Evolutionary conservation across 2,113 vertebrate genomes (phyloP), one percentile per base, ranked within the genome.

Genomic region (Xiphorhynchus elegans): DNA sequence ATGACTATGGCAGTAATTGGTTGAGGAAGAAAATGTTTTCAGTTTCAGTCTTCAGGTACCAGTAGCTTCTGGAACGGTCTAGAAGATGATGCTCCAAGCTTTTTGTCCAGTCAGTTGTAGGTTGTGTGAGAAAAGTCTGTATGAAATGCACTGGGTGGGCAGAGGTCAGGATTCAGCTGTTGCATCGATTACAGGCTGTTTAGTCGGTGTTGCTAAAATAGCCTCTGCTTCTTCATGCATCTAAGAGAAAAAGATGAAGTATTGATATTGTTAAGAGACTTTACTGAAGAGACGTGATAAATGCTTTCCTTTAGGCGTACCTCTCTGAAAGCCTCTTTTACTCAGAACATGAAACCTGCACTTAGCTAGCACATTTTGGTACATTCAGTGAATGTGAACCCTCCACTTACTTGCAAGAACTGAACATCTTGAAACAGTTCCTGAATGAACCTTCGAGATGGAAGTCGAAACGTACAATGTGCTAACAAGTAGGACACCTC

Each of bases 371-470:
- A 68, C n/a, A 35, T 33, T 90, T 42, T 21, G 26, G 33, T 62
- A 40, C 46, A 16, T 8, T 68, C 44, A 60, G 8, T 1, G 1
- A 47, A 42, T 6, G 1, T 29, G 29, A 59, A 70, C 26, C 6
- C 25, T 83, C 53, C 58, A 77, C 98, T 97, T 97, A 99, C 99
- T 90, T 99, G 99, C 98, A 99, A 98, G 97, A 99, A 99, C 93
- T 99, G 99, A 89, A 99, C 99, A 89, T 99, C 99, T 79, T 99
- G 99, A 97, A 99, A 99, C 13, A 99, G 98, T 82, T 99, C 99
- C 97, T 99, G 99, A 97, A 99, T 99, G 97, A 99, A 99, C 79
- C 99, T 99, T 80, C 99, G 98, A 28, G 99, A 99, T 6, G 98
- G 98, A 91, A 99, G 98, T 82, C 99, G 98, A 96, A 99, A 99